These are phyloP conservation scores for Synanthedon vespiformis DNA, from an alignment of 2,888 invertebrate genomes.

Conservation along the genomic window DNA sequence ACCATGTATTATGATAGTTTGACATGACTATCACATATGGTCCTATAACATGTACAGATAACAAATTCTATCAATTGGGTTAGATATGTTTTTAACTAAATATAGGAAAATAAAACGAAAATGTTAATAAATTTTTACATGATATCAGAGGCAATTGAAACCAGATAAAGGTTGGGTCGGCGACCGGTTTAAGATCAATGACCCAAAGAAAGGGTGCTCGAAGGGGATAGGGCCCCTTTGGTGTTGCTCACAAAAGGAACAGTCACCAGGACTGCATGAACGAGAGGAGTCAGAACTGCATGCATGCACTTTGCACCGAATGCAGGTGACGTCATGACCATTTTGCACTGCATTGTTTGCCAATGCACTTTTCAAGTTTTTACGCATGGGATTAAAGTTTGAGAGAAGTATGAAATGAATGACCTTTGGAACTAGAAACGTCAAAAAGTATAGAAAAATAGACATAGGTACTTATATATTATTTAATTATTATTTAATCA, in stretches of 20 bases:
- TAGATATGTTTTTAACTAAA: no score
- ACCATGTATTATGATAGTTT: no score
- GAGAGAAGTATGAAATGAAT: constrained; percentile 10
- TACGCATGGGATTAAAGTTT: constrained; percentile 9
- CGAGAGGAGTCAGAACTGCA: constrained; percentile 57
- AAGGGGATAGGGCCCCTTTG: constrained; percentile 70
- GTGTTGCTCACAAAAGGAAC: constrained; percentile 65
- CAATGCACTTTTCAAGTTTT: constrained; percentile 39
- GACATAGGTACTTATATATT: no score
- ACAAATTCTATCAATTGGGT: no score
- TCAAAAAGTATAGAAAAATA: no score
- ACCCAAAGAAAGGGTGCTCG: constrained; percentile 64
- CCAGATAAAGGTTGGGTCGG: constrained; percentile 22
- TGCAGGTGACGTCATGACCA: constrained; percentile 51
- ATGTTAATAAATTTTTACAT: no score
- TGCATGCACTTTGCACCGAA: constrained; percentile 70
- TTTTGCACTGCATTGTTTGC: constrained; percentile 58
- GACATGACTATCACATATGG: no score
- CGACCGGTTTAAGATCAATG: constrained; percentile 53
- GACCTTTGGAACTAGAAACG: background rate
- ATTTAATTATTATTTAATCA: no score
- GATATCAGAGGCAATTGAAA: background rate
- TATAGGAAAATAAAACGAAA: no score
- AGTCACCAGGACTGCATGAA: constrained; percentile 60
- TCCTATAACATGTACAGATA: no score